Conservation (phyloP, 2,888 invertebrate species). For the Orthonevra nobilis region DNA sequence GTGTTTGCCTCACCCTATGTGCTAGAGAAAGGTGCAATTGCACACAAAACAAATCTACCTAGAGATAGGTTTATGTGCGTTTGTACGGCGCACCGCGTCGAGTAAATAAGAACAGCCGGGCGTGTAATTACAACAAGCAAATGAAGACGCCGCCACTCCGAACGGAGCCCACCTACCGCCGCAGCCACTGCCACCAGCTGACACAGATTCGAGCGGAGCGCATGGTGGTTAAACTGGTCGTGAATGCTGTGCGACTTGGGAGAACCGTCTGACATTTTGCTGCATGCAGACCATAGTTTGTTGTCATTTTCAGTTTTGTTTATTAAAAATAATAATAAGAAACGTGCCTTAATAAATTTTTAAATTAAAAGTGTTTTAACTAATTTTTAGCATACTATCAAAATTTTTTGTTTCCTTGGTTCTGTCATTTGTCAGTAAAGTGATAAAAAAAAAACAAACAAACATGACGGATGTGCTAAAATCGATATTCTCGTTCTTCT, state of each 20-base stretch:
- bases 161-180: background rate
- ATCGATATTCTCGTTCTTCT: slow-evolving; percentile 51
- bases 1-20: too few species aligned
- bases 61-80: background rate
- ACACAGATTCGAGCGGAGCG: slow-evolving; percentile 52
- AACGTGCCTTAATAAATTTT: slow-evolving; percentile 24
- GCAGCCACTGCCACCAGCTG: slow-evolving; percentile 46
- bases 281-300: slow-evolving; percentile 26
- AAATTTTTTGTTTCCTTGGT: background rate
- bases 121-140: slow-evolving; percentile 17
- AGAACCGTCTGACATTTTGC: slow-evolving; percentile 44
- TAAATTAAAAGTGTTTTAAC: background rate
- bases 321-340: background rate
- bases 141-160: too few species aligned
- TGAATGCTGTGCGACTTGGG: slow-evolving; percentile 28
- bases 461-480: slow-evolving; percentile 38
- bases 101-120: slow-evolving; percentile 5
- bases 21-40: background rate
- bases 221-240: slow-evolving; percentile 37
- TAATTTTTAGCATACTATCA: background rate
- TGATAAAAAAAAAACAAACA: too few species aligned
- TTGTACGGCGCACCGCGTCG: background rate
- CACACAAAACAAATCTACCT: background rate
- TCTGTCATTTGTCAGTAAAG: too few species aligned
- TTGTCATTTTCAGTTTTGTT: background rate